These are phyloP conservation scores for Lacerta viridis DNA, from an alignment of 2,797 vertebrate species.

Conservation along the genomic window DNA sequence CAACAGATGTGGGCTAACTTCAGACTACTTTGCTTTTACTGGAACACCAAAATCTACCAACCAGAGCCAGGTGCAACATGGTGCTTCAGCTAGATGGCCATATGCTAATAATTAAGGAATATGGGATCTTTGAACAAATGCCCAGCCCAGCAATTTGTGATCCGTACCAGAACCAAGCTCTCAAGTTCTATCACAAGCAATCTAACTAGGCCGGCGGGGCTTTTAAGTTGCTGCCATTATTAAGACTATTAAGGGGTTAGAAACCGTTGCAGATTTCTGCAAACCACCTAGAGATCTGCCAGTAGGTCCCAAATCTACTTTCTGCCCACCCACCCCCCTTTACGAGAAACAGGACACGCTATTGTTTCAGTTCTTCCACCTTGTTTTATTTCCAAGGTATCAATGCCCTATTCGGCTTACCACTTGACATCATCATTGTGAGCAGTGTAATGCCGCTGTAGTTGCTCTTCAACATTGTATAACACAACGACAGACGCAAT, in stretches of 20 bases:
- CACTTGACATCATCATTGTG: conserved; percentile 99
- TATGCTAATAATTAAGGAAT: too few species aligned
- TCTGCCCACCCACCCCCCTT: not conserved
- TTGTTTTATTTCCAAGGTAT: not conserved
- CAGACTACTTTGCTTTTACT: too few species aligned
- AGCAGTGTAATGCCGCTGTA: conserved; percentile 96
- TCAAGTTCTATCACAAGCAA: not conserved
- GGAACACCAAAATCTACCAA: too few species aligned
- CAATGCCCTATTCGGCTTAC: conserved; percentile 80
- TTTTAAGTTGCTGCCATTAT: too few species aligned
- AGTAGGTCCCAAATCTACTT: not conserved
- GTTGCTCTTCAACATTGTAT: conserved; percentile 95
- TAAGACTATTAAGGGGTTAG: too few species aligned
- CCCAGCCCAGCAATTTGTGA: not conserved
- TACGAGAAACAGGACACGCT: not conserved
- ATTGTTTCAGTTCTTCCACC: not conserved
- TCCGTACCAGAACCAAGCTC: too few species aligned
- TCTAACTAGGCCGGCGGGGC: too few species aligned
- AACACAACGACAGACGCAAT: conserved; percentile 97
- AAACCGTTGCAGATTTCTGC: not conserved
- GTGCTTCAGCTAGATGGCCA: too few species aligned
- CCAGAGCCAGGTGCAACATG: too few species aligned
- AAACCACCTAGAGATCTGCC: not conserved
- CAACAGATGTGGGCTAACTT: too few species aligned
- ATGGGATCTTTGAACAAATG: too few species aligned